These are phyloP conservation scores for Zaprionus obscuricornis DNA, from an alignment of 2,888 invertebrate species.

Conservation along the genomic window DNA sequence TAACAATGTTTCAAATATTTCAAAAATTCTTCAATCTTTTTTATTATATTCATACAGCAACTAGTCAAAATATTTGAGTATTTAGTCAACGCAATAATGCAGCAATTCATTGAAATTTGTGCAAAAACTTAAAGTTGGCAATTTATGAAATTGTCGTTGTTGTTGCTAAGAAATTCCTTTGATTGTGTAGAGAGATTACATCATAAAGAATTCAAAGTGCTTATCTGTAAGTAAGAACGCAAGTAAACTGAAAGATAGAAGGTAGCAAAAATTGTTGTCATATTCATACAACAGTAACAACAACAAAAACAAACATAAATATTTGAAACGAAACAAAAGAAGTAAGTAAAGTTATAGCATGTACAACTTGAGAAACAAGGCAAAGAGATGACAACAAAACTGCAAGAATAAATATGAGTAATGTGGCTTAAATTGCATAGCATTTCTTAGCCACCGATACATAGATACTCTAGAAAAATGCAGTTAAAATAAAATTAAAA, in stretches of 20 bases:
- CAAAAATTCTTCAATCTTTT: too few relatives aligned
- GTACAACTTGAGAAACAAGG: constrained; percentile 31
- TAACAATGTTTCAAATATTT: too few relatives aligned
- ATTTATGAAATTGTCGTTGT: not conserved
- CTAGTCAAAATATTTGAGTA: too few relatives aligned
- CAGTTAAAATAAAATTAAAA: not conserved
- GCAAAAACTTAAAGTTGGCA: too few relatives aligned
- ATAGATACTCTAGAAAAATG: too few relatives aligned
- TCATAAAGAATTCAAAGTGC: constrained; percentile 53
- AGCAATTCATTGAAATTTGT: too few relatives aligned
- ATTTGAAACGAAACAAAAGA: constrained; percentile 61
- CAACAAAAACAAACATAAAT: constrained; percentile 64
- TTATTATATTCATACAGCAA: too few relatives aligned
- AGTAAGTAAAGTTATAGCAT: constrained; percentile 39
- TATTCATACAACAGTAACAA: too few relatives aligned
- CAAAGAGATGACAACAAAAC: constrained; percentile 24
- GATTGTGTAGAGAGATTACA: constrained; percentile 35
- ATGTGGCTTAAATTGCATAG: constrained; percentile 10
- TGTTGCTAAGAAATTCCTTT: constrained; percentile 24
- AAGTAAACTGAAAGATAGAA: constrained; percentile 22
- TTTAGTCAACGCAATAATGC: too few relatives aligned
- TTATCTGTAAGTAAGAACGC: constrained; percentile 8
- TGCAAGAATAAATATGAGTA: constrained; percentile 36
- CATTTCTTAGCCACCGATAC: too few relatives aligned
- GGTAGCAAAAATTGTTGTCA: constrained; percentile 49